Conservation (phyloP, 2,113 vertebrate species). For the Columba janthina region DNA sequence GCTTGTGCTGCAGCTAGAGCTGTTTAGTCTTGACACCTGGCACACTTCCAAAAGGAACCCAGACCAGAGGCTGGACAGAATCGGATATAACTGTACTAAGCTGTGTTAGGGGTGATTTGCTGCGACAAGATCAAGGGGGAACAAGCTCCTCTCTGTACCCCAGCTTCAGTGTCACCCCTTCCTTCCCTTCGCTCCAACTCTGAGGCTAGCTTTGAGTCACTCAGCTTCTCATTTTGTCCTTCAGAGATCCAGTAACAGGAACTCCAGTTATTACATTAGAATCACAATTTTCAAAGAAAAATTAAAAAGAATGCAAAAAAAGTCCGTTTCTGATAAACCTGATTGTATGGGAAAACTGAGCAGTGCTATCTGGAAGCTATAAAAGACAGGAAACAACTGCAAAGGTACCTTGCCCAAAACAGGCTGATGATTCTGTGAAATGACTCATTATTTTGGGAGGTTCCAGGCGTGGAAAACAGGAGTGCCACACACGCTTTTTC, state of each 20-base stretch:
- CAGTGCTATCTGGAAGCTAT: background rate
- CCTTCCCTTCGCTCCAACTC: background rate
- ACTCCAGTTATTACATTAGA: fast-evolving
- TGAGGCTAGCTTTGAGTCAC: background rate
- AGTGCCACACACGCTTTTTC: background rate
- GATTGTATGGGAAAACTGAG: background rate
- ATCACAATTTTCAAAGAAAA: background rate
- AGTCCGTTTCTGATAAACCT: background rate
- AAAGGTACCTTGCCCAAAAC: background rate
- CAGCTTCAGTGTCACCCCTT: background rate
- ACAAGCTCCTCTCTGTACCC: background rate
- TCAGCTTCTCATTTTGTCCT: background rate
- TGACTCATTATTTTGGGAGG: background rate
- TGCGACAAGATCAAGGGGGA: background rate
- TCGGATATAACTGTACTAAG: background rate
- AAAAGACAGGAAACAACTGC: background rate
- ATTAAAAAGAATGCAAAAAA: background rate
- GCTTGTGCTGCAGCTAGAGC: background rate
- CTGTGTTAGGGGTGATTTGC: background rate
- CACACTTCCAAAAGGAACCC: background rate
- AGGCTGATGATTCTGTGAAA: background rate
- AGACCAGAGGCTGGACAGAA: background rate
- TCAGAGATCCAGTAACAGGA: background rate
- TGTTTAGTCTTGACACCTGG: background rate
- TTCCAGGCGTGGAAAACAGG: background rate